Evolutionary conservation across 2,888 invertebrate species (phyloP).

Genomic region (Drosophila conformis): DNA sequence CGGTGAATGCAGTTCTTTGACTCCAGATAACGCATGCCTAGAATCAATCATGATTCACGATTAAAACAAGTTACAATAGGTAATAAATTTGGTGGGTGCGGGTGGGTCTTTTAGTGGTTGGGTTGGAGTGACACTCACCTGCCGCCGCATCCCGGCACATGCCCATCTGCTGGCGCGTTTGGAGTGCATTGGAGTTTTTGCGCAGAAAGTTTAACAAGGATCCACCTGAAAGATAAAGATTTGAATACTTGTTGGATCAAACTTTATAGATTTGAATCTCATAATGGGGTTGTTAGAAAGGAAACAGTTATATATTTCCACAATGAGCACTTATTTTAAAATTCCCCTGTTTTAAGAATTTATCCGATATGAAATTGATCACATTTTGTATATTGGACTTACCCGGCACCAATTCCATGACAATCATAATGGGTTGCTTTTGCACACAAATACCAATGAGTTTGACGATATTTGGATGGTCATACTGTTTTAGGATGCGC

Average conservation of each 20-base stretch:
- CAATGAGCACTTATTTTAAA: background rate
- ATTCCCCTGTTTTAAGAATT: background rate
- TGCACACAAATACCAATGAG: slow-evolving; percentile 99
- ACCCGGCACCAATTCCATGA: slow-evolving; percentile 96
- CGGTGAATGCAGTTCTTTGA: slow-evolving; percentile 98
- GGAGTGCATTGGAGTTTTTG: slow-evolving; percentile 89
- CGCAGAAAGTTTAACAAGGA: slow-evolving; percentile 95
- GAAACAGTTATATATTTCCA: background rate
- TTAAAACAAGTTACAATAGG: background rate
- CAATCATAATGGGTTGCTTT: slow-evolving; percentile 99
- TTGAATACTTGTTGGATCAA: background rate
- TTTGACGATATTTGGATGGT: slow-evolving; percentile 98
- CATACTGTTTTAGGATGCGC: slow-evolving; percentile 97
- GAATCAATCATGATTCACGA: background rate
- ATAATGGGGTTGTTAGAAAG: background rate
- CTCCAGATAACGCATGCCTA: slow-evolving; percentile 95
- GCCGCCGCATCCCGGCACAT: slow-evolving; percentile 98
- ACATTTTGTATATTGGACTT: slow-evolving; percentile 73
- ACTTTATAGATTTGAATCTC: background rate
- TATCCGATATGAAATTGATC: background rate
- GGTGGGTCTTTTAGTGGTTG: background rate
- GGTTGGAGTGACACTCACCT: slow-evolving; percentile 85
- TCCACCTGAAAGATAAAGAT: slow-evolving; percentile 88
- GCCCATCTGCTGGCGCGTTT: slow-evolving; percentile 89
- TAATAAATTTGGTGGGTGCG: background rate